Percentiles rank a stretch among this genome's conserved stretches.
phyloP scores from a whole-genome alignment of 2,888 invertebrate species.

The Protophormia terraenovae region DNA sequence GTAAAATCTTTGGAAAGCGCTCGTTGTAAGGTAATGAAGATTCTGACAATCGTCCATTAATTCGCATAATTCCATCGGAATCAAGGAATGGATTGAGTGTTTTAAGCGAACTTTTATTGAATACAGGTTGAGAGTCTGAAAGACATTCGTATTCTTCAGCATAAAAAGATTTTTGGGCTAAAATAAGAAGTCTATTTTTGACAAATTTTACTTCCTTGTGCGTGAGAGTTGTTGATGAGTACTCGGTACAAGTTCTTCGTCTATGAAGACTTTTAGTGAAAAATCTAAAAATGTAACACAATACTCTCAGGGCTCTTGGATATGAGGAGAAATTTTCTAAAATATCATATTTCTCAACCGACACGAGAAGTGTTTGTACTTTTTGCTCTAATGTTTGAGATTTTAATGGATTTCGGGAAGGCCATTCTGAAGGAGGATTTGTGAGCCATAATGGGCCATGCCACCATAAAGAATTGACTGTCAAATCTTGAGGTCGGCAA shows the following conservation, averaged over 20 bases:
- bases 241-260: background rate
- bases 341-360: background rate
- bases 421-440: background rate
- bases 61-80: background rate
- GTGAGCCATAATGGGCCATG: slow-evolving; percentile 27
- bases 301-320: background rate
- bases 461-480: slow-evolving; percentile 31
- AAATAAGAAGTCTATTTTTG: background rate
- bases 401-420: background rate
- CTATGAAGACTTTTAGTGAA: background rate
- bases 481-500: too few relatives aligned
- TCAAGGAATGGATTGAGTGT: background rate
- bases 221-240: background rate
- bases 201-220: background rate
- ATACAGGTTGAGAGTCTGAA: background rate
- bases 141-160: background rate
- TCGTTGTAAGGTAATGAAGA: background rate
- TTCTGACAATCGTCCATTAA: background rate
- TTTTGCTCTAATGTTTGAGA: background rate
- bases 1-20: background rate
- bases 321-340: slow-evolving; percentile 14
- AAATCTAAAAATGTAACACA: slow-evolving; percentile 15
- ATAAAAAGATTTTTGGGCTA: too few relatives aligned
- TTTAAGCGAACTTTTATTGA: background rate
- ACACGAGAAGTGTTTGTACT: too few relatives aligned